Evolutionary conservation across 35 echinoderm and acorn worm genomes (phyloP).

Genomic region (Lytechinus variegatus): DNA sequence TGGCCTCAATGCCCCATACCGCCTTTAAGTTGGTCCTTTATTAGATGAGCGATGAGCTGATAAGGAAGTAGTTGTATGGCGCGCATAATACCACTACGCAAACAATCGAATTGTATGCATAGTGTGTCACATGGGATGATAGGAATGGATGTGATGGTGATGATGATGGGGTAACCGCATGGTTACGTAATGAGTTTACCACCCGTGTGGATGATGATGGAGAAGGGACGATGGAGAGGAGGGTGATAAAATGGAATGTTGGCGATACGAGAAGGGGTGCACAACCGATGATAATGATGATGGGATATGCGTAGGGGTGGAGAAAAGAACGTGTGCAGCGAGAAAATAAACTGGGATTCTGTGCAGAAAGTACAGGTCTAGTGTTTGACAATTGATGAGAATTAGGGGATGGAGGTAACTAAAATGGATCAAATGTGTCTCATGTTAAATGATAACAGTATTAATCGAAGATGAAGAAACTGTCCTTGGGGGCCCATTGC

Average conservation of each 20-base stretch:
- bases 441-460: too few relatives aligned
- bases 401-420: too few relatives aligned
- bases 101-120: slow-evolving; percentile 12
- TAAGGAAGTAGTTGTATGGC: slow-evolving; percentile 6
- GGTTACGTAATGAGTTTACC: slow-evolving; percentile 11
- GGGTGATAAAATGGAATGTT: background rate
- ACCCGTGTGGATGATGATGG: background rate
- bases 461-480: too few relatives aligned
- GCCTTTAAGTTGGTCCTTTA: background rate
- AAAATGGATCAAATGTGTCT: too few relatives aligned
- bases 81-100: background rate
- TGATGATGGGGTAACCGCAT: background rate
- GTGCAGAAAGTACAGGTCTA: background rate
- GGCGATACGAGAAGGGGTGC: background rate
- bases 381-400: too few relatives aligned
- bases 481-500: too few relatives aligned
- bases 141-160: background rate
- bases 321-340: background rate
- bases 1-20: background rate
- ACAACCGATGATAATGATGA: background rate
- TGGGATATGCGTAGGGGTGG: background rate
- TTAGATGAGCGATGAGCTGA: background rate
- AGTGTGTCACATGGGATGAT: background rate
- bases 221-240: background rate
- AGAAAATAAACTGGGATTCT: background rate